Base-by-base conservation (phyloP, 64 coral and sea anemone genomes). In the Dendrophyllia cribrosa region DNA sequence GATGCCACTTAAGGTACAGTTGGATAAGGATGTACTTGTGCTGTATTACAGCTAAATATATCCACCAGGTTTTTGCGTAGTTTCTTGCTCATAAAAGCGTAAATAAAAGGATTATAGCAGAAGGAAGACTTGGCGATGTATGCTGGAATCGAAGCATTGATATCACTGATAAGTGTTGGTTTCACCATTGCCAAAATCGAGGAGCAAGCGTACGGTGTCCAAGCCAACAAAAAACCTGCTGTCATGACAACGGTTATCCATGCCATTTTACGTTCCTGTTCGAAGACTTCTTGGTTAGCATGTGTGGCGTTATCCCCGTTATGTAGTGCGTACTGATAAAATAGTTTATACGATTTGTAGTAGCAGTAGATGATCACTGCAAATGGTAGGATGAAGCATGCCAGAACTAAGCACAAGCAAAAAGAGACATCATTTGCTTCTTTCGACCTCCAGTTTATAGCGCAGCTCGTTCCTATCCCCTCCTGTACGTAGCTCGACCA, bases 401-500 rank as follows among this genome's bases (percentile, higher is more conserved):
- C 43, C 17, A 86, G 6, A 13, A 86, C 62, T 51, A 92, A 79
- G 17, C 15, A 61, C 12, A 72, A 11, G 4, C 14, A 55, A 21
- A 65, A 92, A 26, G 80, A 86, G 15, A 76, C 12, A 16, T 50
- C 6, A 76, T 6, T 46, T 9, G 15, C 10, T 3, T 84, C 59
- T 23, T 23, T 65, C 14, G 90, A 69, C 19, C 43, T 76, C 90
- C 90, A 92, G 51, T 74, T 53, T 16, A 84, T 73, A 0, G 90
- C 59, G 9, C 89, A 91, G 55, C 79, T 72, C 21, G 79, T 82
- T 60, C 79, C 89, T 9, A 85, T 84, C 3, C 90, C 90, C 47
- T 92, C 79, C 1, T 3, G 55, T 3, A 23, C 22, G 72, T 86
- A 92, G 15, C 48, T 92, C 0, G 90, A 92, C 90, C 90, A 92